A percentile compares a stretch with the other conserved stretches of the same genome.
Evolutionary conservation across 2,888 invertebrate genomes (phyloP).

Genomic region (Tribolium freemani): DNA sequence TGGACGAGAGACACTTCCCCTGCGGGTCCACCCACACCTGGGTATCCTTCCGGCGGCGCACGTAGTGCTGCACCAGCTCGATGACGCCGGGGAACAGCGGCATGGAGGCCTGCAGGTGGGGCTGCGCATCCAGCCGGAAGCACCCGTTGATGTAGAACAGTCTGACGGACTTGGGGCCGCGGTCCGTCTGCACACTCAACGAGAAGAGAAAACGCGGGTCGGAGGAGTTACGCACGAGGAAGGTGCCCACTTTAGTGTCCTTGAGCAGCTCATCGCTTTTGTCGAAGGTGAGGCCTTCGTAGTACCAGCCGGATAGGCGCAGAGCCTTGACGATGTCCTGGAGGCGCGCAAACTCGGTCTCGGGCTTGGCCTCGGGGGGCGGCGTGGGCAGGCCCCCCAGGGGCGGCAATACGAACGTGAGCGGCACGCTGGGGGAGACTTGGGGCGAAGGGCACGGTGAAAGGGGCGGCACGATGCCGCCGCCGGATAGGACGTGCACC

Average conservation of each 20-base stretch:
- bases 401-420: slow-evolving; percentile 66
- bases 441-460: slow-evolving; percentile 61
- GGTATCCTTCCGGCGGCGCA: slow-evolving; percentile 67
- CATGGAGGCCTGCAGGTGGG: slow-evolving; percentile 64
- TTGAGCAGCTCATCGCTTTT: slow-evolving; percentile 75
- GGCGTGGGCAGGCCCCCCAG: slow-evolving; percentile 51
- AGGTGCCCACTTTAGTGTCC: slow-evolving; percentile 79
- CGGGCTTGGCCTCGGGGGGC: slow-evolving; percentile 56
- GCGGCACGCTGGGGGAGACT: slow-evolving; percentile 63
- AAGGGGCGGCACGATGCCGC: slow-evolving; percentile 59
- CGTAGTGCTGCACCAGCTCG: slow-evolving; percentile 82
- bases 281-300: slow-evolving; percentile 81
- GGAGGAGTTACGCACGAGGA: slow-evolving; percentile 85
- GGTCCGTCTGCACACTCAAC: slow-evolving; percentile 84
- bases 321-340: slow-evolving; percentile 73
- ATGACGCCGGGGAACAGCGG: slow-evolving; percentile 72
- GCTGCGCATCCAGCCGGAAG: slow-evolving; percentile 81
- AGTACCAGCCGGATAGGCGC: slow-evolving; percentile 79
- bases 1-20: slow-evolving; percentile 82
- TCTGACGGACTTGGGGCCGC: slow-evolving; percentile 87
- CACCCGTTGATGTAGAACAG: slow-evolving; percentile 80
- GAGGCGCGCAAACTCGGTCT: slow-evolving; percentile 66
- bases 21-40: slow-evolving; percentile 85
- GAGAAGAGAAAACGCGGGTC: slow-evolving; percentile 85
- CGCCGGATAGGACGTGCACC: slow-evolving; percentile 57